Evolutionary conservation across 2,113 vertebrate species (phyloP).

Genomic region (Channa argus): DNA sequence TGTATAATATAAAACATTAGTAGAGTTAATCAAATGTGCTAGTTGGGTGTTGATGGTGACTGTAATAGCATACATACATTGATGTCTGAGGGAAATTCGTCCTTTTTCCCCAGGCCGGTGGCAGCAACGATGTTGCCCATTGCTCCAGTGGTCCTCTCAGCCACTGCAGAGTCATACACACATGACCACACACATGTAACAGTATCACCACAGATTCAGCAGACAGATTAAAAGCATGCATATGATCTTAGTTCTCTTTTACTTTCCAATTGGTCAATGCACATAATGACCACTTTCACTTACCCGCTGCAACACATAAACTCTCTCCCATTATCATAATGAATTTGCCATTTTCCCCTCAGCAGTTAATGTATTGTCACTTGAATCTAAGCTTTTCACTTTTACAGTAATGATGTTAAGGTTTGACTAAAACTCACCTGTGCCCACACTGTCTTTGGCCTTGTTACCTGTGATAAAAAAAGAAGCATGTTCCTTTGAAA

Average conservation of each 20-base stretch:
- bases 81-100: conserved; percentile 94
- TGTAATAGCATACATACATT: conserved; percentile 85
- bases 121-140: conserved; percentile 95
- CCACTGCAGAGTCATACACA: conserved; percentile 84
- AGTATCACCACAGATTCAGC: conserved; percentile 13
- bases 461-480: conserved; percentile 88
- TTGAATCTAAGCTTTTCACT: not conserved
- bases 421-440: conserved; percentile 85
- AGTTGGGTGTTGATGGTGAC: not conserved
- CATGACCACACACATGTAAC: conserved; percentile 29
- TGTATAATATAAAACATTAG: too few relatives aligned
- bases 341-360: not conserved
- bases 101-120: conserved; percentile 95
- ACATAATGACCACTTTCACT: conserved; percentile 8
- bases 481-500: conserved; percentile 1
- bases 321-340: not conserved
- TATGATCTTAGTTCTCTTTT: not conserved
- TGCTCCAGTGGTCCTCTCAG: conserved; percentile 95
- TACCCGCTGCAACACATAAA: not conserved
- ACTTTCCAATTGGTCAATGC: conserved; percentile 26
- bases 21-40: not conserved
- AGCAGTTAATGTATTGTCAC: not conserved
- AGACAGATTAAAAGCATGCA: conserved; percentile 46
- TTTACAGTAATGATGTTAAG: not conserved
- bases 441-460: conserved; percentile 94